Conservation (phyloP, 2,113 vertebrate species). For the Hypomesus transpacificus region DNA sequence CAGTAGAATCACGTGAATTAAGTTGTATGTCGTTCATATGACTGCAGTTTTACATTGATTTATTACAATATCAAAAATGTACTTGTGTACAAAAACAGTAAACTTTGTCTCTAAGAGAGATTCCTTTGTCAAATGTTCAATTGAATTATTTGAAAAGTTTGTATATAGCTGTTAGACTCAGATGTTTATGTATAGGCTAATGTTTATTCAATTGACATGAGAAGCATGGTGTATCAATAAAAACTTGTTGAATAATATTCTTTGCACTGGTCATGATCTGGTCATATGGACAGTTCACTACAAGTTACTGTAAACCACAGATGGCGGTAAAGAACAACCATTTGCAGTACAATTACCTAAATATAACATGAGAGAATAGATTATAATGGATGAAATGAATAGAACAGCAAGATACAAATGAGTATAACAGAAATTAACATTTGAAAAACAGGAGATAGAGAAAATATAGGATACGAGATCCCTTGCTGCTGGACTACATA, state of each 20-base stretch:
- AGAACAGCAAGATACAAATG: too few relatives aligned
- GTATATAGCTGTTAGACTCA: slow-evolving; percentile 51
- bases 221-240: slow-evolving; percentile 62
- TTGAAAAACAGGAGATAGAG: too few relatives aligned
- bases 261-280: background rate
- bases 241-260: slow-evolving; percentile 14
- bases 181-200: slow-evolving; percentile 52
- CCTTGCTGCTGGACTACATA: too few relatives aligned
- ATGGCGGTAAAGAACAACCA: too few relatives aligned
- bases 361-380: too few relatives aligned
- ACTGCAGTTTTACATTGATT: slow-evolving; percentile 66
- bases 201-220: slow-evolving; percentile 34
- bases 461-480: background rate
- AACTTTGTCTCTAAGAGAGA: slow-evolving; percentile 79
- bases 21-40: slow-evolving; percentile 71
- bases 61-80: slow-evolving; percentile 65
- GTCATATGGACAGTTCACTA: too few relatives aligned
- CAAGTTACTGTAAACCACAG: too few relatives aligned
- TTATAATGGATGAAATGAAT: too few relatives aligned
- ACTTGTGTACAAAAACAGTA: slow-evolving; percentile 72
- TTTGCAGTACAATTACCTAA: too few relatives aligned
- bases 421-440: too few relatives aligned
- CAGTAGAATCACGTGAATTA: slow-evolving; percentile 34
- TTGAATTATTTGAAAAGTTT: slow-evolving; percentile 72
- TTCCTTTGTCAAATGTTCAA: slow-evolving; percentile 76